Conservation (phyloP, 2,113 vertebrate species). For the Mystacornis crossleyi region DNA sequence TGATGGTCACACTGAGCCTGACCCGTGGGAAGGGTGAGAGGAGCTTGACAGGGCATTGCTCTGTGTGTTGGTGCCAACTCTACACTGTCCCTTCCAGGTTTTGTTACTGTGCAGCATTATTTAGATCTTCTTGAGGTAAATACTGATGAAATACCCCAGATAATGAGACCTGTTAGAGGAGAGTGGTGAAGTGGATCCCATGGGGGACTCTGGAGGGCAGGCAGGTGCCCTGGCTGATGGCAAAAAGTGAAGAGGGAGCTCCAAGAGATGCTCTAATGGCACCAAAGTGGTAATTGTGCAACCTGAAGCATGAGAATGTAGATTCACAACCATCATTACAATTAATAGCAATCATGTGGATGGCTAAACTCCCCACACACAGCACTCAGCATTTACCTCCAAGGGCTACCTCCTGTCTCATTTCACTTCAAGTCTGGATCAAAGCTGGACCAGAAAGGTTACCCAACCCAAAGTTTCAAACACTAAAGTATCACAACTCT, state of each 20-base stretch:
- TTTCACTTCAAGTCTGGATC: neutral
- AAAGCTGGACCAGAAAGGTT: neutral
- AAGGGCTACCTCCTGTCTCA: neutral
- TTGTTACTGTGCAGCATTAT: neutral
- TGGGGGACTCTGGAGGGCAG: neutral
- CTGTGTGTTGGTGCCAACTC: neutral
- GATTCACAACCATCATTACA: neutral
- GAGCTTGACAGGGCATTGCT: neutral
- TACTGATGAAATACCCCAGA: neutral
- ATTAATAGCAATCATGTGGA: neutral
- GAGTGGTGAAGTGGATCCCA: neutral
- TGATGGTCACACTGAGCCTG: neutral
- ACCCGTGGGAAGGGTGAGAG: rapidly evolving
- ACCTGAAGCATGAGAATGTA: neutral
- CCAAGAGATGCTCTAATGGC: neutral
- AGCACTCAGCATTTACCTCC: neutral
- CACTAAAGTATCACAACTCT: neutral
- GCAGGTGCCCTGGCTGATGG: constrained; percentile 19
- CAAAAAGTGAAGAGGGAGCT: neutral
- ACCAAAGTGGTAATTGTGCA: neutral
- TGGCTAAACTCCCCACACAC: neutral
- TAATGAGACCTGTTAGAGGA: neutral
- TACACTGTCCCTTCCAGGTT: neutral
- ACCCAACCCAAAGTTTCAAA: neutral
- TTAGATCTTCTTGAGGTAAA: neutral